Evolutionary conservation across 2,113 vertebrate genomes (phyloP), one percentile per base, ranked within the genome.

Genomic region (Myiozetetes cayanensis): DNA sequence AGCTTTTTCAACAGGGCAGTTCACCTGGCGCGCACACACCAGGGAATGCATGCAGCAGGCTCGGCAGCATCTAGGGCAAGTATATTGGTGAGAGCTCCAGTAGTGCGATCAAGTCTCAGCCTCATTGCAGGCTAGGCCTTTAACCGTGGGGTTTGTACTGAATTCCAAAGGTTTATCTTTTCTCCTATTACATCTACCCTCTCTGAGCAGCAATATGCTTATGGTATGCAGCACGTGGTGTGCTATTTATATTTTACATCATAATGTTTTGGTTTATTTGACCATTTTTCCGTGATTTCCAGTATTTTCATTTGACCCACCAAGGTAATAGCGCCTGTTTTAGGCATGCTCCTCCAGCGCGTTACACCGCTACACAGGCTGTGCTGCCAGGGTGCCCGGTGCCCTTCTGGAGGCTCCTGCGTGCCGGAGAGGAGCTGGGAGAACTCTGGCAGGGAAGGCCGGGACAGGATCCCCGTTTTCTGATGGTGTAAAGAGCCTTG

Each of bases 11-110:
- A 6, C 41, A 41, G 49, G 62, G 44, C 28, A 39, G 14, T 27
- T 72, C 73, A 68, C 41, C 62, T 46, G 74, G 74, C 31, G 19
- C 0, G 4, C 50, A 49, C 0, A 3, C 46, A 35, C 24, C 17
- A 7, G n/a, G 35, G 47, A 66, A 39, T 0, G 5, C 4, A 1
- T 1, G 1, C 9, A 4, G 43, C n/a, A 14, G 12, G 16, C 35
- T 53, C 2, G 0, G 14, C 0, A 2, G 30, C 58, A 49, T 37
- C 74, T 31, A 46, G 35, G 43, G 44, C 72, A 84, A 52, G n/a
- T 6, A 3, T 4, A 8, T 6, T 15, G 30, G 41, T 89, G n/a
- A 75, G 28, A 81, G 49, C 58, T 65, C 37, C 4, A 0, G 12
- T 9, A 43, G 43, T 10, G 10, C 8, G 8, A 31, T 46, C 52